Evolutionary conservation across 2,888 invertebrate genomes (phyloP).

Genomic region (Andrena hattorfiana): DNA sequence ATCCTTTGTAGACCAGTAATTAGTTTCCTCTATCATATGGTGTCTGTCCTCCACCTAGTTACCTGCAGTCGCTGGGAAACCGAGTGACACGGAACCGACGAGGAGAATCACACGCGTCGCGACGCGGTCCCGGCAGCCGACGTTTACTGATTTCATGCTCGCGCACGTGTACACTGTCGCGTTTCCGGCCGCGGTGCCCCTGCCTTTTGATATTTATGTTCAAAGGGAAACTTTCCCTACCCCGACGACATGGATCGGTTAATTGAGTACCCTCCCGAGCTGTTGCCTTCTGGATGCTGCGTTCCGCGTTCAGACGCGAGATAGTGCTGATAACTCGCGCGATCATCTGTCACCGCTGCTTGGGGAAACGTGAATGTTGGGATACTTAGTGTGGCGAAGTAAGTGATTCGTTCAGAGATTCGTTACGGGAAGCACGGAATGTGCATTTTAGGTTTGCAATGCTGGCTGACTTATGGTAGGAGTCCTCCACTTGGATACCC

Average conservation of each 20-base stretch:
- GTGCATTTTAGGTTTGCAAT: too few relatives aligned
- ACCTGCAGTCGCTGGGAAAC: conserved; percentile 38
- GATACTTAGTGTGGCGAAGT: not conserved
- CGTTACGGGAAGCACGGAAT: too few relatives aligned
- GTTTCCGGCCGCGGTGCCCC: not conserved
- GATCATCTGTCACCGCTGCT: not conserved
- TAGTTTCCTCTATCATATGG: conserved; percentile 68
- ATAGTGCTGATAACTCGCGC: not conserved
- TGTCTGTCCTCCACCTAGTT: conserved; percentile 60
- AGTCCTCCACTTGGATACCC: too few relatives aligned
- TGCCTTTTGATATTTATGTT: conserved; percentile 7
- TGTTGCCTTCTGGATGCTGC: not conserved
- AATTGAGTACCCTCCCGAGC: conserved; percentile 19
- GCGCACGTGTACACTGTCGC: not conserved
- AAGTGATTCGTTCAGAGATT: too few relatives aligned
- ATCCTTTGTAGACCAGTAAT: conserved; percentile 74
- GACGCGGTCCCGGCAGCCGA: conserved; percentile 7
- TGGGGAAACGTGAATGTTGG: not conserved
- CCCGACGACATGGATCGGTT: conserved; percentile 2
- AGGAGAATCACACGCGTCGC: conserved; percentile 21
- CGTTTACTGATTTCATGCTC: conserved; percentile 11
- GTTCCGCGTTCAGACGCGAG: not conserved
- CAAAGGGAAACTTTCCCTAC: conserved; percentile 10
- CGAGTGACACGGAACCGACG: conserved; percentile 31
- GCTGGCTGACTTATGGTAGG: too few relatives aligned